Conservation (phyloP, 2,113 vertebrate genomes). For the Prinia subflava region DNA sequence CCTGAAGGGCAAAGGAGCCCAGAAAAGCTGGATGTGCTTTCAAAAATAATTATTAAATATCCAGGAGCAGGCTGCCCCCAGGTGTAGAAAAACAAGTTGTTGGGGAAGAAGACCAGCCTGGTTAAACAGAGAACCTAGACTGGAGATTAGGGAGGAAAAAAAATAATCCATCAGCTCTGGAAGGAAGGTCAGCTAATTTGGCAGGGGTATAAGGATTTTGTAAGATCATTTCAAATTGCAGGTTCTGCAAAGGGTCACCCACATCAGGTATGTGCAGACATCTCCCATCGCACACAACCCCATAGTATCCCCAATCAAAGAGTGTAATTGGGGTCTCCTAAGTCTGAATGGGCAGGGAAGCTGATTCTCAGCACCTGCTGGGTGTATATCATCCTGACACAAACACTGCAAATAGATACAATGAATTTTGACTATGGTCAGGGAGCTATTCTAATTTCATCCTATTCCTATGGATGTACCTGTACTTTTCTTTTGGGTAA, state of each 20-base stretch:
- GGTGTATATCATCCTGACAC: not conserved
- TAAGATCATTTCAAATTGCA: not conserved
- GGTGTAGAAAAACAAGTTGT: not conserved
- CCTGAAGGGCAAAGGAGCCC: not conserved
- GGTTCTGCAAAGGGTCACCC: not conserved
- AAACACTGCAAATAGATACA: not conserved
- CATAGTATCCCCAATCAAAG: rapidly evolving
- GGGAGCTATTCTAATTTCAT: not conserved
- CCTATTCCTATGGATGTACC: not conserved
- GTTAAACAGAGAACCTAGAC: not conserved
- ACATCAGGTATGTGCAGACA: not conserved
- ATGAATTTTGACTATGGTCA: not conserved
- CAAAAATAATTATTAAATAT: not conserved
- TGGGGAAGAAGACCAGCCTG: rapidly evolving
- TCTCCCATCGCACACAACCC: not conserved
- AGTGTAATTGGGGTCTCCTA: not conserved
- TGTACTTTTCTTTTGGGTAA: not conserved
- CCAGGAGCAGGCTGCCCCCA: not conserved
- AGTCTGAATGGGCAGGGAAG: not conserved
- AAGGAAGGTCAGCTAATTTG: not conserved
- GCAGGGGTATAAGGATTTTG: not conserved
- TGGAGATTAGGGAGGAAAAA: rapidly evolving
- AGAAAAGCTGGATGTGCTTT: not conserved
- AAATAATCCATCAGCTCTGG: not conserved
- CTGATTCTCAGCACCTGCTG: not conserved